These are phyloP conservation scores for Anolis sagrei DNA, from an alignment of 2,113 vertebrate genomes.

Conservation along the genomic window DNA sequence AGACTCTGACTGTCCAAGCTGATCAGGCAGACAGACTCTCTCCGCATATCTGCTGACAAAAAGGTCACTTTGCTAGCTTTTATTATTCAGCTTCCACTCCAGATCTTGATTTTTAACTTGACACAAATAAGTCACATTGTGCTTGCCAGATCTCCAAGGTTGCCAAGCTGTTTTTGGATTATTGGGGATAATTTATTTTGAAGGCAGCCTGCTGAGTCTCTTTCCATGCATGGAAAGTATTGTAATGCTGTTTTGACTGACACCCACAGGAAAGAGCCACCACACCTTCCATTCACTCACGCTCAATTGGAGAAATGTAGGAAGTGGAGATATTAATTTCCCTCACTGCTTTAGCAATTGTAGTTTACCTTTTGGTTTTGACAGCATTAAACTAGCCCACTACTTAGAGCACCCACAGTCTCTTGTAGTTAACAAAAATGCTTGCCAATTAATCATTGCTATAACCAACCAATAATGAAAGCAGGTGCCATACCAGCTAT, in stretches of 20 bases:
- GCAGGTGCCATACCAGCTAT: too few species aligned
- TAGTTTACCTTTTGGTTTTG: background rate
- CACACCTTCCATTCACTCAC: background rate
- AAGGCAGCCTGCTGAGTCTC: constrained; percentile 9
- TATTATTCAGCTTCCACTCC: constrained; percentile 42
- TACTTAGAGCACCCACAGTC: background rate
- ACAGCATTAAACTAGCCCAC: background rate
- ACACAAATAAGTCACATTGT: constrained; percentile 40
- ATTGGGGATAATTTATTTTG: constrained; percentile 47
- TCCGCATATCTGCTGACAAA: constrained; percentile 44
- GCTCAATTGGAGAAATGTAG: background rate
- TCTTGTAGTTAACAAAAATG: background rate
- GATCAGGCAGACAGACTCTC: constrained; percentile 49
- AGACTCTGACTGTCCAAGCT: constrained; percentile 31
- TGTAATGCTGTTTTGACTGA: constrained; percentile 17
- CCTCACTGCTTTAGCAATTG: background rate
- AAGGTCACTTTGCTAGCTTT: constrained; percentile 54
- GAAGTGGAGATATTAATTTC: background rate
- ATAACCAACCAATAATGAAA: background rate
- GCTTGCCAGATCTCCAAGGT: constrained; percentile 28
- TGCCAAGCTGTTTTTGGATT: constrained; percentile 26
- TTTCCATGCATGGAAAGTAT: constrained; percentile 26
- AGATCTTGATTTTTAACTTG: constrained; percentile 52
- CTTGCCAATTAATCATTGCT: background rate
- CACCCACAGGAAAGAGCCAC: background rate